Percentiles rank a stretch among this genome's conserved stretches.
These are phyloP conservation scores for Pachyrhynchus sulphureomaculatus DNA, from an alignment of 1,140 invertebrate species.

Conservation along the genomic window DNA sequence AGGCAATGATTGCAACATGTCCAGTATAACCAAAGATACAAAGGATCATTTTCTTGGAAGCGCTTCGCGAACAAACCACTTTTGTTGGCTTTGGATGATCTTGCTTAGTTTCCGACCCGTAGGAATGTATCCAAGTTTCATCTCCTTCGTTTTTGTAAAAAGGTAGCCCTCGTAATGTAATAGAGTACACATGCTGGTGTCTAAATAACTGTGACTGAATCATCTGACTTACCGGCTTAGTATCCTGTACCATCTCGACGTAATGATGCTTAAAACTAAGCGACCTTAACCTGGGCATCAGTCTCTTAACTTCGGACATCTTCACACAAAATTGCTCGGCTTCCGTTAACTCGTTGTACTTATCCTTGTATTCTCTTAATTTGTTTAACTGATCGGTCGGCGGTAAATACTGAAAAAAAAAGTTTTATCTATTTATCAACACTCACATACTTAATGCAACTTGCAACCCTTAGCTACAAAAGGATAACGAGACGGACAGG, in stretches of 20 bases:
- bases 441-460: background rate
- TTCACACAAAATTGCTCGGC: slow-evolving; percentile 94
- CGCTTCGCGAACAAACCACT: no score
- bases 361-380: slow-evolving; percentile 75
- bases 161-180: no score
- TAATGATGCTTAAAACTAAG: slow-evolving; percentile 89
- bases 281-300: slow-evolving; percentile 84
- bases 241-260: slow-evolving; percentile 79
- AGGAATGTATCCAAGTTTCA: no score
- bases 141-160: no score
- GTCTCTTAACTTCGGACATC: slow-evolving; percentile 86
- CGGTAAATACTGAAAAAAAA: slow-evolving; percentile 73
- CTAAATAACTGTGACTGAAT: no score
- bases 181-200: no score
- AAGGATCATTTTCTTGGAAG: no score
- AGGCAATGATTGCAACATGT: no score
- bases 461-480: background rate
- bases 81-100: no score
- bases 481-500: no score
- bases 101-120: no score
- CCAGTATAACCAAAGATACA: no score
- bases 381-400: slow-evolving; percentile 84
- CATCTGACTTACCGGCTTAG: slow-evolving; percentile 89
- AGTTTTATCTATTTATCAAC: background rate
- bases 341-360: slow-evolving; percentile 81